A percentile compares a stretch with the other conserved stretches of the same genome.
Conservation (phyloP, 37 sponge, comb jelly and placozoan genomes). For the Halisarca cf. caerulea region DNA sequence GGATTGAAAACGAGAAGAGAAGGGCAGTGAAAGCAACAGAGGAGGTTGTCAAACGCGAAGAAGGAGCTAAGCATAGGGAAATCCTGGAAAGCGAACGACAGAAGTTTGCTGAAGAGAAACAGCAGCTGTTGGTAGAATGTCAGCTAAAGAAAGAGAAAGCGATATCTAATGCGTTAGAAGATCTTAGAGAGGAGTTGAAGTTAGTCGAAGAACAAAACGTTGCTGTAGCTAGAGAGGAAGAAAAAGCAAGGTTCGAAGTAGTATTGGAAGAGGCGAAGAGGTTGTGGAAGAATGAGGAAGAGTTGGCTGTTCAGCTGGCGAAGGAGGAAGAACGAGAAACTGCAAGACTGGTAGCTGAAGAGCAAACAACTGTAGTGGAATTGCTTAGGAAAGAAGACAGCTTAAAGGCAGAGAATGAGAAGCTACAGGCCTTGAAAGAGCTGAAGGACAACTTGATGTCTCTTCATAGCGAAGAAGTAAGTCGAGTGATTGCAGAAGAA, state of each 20-base stretch:
- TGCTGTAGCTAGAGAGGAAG: not conserved
- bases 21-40: slow-evolving; percentile 53
- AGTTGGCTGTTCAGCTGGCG: slow-evolving; percentile 34
- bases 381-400: slow-evolving; percentile 3
- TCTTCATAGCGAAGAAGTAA: not conserved
- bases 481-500: not conserved
- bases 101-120: slow-evolving; percentile 47
- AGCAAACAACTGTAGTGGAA: slow-evolving; percentile 17
- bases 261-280: not conserved
- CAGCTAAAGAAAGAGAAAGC: slow-evolving; percentile 36
- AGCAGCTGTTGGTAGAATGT: slow-evolving; percentile 34
- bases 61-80: slow-evolving; percentile 16
- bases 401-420: slow-evolving; percentile 18
- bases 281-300: slow-evolving; percentile 15
- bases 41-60: slow-evolving; percentile 67
- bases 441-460: slow-evolving; percentile 15
- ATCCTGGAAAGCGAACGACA: slow-evolving; percentile 12
- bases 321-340: slow-evolving; percentile 42
- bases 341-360: slow-evolving; percentile 40
- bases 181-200: not conserved
- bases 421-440: slow-evolving; percentile 37
- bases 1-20: slow-evolving; percentile 44
- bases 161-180: slow-evolving; percentile 23
- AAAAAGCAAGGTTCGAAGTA: not conserved
- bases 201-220: not conserved